Evolutionary conservation across 2,113 vertebrate species (phyloP).

Genomic region (Procavia capensis): DNA sequence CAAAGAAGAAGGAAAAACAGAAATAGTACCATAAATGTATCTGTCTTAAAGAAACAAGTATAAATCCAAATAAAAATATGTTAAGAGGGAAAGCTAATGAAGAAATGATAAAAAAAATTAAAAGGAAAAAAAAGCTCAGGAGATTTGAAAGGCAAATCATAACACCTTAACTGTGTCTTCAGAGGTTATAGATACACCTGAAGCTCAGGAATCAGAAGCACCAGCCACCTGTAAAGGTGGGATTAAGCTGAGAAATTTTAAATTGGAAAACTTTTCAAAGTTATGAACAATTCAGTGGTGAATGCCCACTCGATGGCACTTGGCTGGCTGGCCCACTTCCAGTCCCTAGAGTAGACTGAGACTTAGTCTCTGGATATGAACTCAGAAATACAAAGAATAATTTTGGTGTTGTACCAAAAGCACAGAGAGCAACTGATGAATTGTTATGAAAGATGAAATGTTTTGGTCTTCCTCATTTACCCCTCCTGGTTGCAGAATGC

Average conservation of each 20-base stretch:
- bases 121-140: background rate
- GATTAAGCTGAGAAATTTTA: background rate
- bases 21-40: background rate
- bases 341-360: background rate
- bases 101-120: no score
- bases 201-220: background rate
- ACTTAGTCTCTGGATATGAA: background rate
- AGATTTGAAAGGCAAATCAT: background rate
- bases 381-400: background rate
- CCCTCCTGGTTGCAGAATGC: background rate
- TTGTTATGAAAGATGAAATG: background rate
- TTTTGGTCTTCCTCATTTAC: no score
- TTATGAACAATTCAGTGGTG: background rate
- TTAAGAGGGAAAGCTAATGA: background rate
- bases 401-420: background rate
- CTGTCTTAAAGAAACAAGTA: background rate
- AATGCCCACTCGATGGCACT: background rate
- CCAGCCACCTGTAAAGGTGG: background rate
- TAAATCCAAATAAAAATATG: background rate
- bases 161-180: background rate
- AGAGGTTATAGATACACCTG: background rate
- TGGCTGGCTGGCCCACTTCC: no score
- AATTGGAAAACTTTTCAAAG: background rate
- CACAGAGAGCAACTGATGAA: background rate
- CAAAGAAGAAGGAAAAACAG: background rate